Conservation (phyloP, 2,888 invertebrate genomes). For the Craniophora ligustri region DNA sequence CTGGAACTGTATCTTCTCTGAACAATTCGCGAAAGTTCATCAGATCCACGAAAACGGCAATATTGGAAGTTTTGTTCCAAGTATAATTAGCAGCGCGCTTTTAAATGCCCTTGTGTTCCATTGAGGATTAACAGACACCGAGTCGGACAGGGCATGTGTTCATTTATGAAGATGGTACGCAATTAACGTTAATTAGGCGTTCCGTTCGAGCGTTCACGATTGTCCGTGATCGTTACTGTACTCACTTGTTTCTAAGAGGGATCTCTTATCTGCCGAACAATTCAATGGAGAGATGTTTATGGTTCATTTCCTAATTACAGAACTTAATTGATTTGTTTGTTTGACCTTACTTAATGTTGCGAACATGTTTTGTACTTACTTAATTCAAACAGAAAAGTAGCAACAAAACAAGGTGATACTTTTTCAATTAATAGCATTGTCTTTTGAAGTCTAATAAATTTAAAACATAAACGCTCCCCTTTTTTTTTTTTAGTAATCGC, state of each 20-base stretch:
- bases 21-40: not conserved
- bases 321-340: constrained; percentile 19
- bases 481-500: too few species aligned
- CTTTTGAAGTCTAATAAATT: too few species aligned
- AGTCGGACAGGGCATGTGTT: constrained; percentile 51
- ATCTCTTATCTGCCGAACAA: constrained; percentile 22
- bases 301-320: constrained; percentile 7
- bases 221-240: constrained; percentile 29
- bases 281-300: constrained; percentile 28
- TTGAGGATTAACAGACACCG: constrained; percentile 47
- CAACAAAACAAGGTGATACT: too few species aligned
- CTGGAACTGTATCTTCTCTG: not conserved
- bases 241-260: constrained; percentile 26
- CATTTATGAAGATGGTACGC: constrained; percentile 50
- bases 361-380: not conserved
- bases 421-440: too few species aligned
- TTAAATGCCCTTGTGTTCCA: constrained; percentile 31
- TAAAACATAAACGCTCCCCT: too few species aligned
- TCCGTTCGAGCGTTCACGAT: constrained; percentile 45
- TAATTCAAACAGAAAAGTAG: too few species aligned
- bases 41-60: not conserved
- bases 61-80: not conserved
- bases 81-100: constrained; percentile 31
- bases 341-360: not conserved
- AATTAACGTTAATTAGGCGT: constrained; percentile 60